These are phyloP conservation scores for Cheirogaleus major DNA, from an alignment of 2,797 vertebrate species.

Conservation along the genomic window DNA sequence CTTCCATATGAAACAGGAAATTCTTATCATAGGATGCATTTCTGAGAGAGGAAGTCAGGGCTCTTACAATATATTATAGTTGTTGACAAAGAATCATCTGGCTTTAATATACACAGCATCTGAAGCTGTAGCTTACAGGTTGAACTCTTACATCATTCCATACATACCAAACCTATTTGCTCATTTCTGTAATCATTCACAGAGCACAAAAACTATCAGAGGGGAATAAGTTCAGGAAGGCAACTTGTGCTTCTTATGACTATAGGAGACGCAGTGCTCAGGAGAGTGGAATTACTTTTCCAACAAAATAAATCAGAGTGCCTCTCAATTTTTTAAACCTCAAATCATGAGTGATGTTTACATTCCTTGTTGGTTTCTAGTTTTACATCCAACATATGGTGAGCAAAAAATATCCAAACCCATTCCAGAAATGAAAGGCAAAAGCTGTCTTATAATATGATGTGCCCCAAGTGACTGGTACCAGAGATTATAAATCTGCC, in stretches of 20 bases:
- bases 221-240: neutral
- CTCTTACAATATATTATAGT: neutral
- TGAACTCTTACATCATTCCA: neutral
- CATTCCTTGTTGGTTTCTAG: conserved; percentile 13
- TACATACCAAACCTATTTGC: neutral
- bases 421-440: conserved; percentile 28
- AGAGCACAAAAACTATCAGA: neutral
- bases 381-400: conserved; percentile 28
- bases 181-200: conserved; percentile 4
- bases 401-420: conserved; percentile 1
- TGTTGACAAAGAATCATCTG: conserved; percentile 11
- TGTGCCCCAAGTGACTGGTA: neutral
- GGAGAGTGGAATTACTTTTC: conserved; percentile 44
- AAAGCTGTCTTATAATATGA: neutral
- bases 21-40: neutral
- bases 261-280: neutral
- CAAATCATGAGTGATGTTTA: conserved; percentile 46
- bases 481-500: neutral
- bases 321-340: neutral
- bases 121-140: neutral
- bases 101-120: neutral
- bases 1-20: neutral
- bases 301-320: conserved; percentile 47
- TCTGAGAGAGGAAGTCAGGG: neutral
- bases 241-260: neutral